These are phyloP conservation scores for Drosophila bipectinata DNA, from an alignment of 1,140 invertebrate species.

Conservation along the genomic window DNA sequence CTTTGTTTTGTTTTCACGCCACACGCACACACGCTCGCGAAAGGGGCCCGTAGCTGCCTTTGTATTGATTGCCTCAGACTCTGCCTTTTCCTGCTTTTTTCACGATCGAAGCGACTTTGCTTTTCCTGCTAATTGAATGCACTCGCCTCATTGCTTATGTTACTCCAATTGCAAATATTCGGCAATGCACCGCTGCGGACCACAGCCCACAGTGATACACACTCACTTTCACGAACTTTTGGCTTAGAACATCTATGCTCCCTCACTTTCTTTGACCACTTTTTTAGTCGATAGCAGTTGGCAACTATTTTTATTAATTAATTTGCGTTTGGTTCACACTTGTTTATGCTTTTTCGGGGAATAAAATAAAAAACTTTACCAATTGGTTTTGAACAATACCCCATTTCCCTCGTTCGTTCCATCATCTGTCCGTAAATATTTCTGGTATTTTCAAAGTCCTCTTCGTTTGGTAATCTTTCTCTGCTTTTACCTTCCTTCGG, in stretches of 20 bases:
- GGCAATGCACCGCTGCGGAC: constrained; percentile 3
- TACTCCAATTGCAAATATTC: constrained; percentile 41
- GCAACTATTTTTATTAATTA: background rate
- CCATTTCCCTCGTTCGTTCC: background rate
- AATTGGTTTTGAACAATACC: background rate
- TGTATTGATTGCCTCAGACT: constrained; percentile 71
- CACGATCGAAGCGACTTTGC: constrained; percentile 24
- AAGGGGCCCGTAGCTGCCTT: constrained; percentile 53
- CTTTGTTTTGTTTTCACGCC: constrained; percentile 75
- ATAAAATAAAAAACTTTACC: background rate
- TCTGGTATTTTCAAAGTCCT: background rate
- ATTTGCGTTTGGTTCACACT: background rate
- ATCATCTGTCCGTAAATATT: constrained; percentile 1
- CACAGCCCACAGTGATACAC: constrained; percentile 30
- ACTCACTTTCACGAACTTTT: constrained; percentile 6
- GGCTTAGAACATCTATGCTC: background rate
- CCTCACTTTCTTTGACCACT: background rate
- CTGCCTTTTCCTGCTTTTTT: constrained; percentile 25
- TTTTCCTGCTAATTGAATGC: constrained; percentile 44
- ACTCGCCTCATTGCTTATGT: constrained; percentile 43
- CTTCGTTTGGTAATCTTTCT: background rate
- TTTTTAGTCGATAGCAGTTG: background rate
- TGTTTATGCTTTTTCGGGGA: background rate
- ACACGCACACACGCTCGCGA: constrained; percentile 21
- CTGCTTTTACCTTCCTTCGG: background rate